Base-by-base conservation (phyloP, 2,113 vertebrate species). In the Zapus hudsonius region DNA sequence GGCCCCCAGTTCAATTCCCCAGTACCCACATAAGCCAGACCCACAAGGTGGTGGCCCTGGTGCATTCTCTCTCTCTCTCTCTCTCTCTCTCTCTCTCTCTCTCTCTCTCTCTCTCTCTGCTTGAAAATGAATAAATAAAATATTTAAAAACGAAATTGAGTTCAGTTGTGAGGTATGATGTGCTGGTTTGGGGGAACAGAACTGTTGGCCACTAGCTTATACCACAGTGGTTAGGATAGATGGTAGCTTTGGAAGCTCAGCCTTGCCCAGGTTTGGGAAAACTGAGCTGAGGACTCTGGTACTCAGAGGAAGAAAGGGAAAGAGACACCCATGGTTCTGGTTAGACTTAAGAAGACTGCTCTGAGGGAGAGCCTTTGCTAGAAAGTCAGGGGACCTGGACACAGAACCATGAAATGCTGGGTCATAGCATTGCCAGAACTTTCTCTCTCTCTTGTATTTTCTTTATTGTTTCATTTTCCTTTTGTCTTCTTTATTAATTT, bases 201-300 rank as follows among this genome's bases (percentile, higher is more conserved):
- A 73, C 25, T 3, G 23, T 20, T 85, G 59, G 29, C 11, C 3
- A 33, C 33, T 76, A 64, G 85, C 38, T 69, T 69, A n/a, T 23
- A 11, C 1, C 31, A 7, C 20, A 44, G 19, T 25, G 2, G 0
- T 5, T 25, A 40, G 5, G 27, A 27, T 47, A 22, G 25, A 57
- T 81, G 78, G 66, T 36, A 57, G n/a, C 69, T 90, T 81, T 92
- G 47, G 47, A 90, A 82, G 42, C 31, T 57, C 2, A 90, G 19
- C 7, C 12, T 25, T 52, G 44, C 4, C 4, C 42, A 87, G 11
- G n/a, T 95, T 42, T 57, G 82, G 79, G 59, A 85, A 85, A 29
- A 33, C 61, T 22, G 3, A 20, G 5, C 61, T 79, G 52, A 91
- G 57, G 42, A 83, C 33, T 15, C 29, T 67, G 27, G 5, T 78